Evolutionary conservation across 2,797 vertebrate species (phyloP), one percentile per base, ranked within the genome.

Genomic region (Botia kubotai): DNA sequence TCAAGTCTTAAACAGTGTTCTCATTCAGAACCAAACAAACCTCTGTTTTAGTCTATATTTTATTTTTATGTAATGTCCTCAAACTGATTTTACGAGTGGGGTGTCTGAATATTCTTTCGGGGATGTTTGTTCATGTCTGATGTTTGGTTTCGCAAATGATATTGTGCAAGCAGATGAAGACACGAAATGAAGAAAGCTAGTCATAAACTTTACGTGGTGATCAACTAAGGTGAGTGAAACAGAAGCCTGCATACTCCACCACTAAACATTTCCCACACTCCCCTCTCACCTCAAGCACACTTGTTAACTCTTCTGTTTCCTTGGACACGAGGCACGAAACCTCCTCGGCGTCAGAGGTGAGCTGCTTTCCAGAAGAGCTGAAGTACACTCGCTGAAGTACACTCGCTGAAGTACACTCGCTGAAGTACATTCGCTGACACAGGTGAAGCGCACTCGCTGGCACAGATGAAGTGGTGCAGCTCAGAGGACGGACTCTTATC

Each of bases 401-500:
- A 26, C 23, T 26, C 23, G 23, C 23, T 26, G 23, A 26, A 26
- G 23, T 2, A 2, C 23, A 26, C 23, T 26, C 23, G 23, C 23
- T 26, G 23, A 26, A 26, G 23, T 26, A 26, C 23, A 26, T 2
- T 26, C 23, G 23, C 23, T 26, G 23, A 26, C 23, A 26, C 23
- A 26, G 23, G 23, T 26, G 23, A 26, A 26, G 23, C 23, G 23
- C 23, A 26, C 23, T 26, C 23, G 23, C 23, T 26, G 23, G 23
- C 39, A 8, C 4, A 4, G 55, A 63, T 3, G 53, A 26, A 63
- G 46, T 50, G 52, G 67, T 58, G 75, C 48, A 13, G 19, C 29
- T 12, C 48, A 26, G 26, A 39, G 13, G 29, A 43, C 73, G 62
- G 53, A 43, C 83, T 50, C 83, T 68, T 79, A 68, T 82, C 75